phyloP scores from a whole-genome alignment of 2,113 vertebrate genomes.

The Prunella fulvescens region DNA sequence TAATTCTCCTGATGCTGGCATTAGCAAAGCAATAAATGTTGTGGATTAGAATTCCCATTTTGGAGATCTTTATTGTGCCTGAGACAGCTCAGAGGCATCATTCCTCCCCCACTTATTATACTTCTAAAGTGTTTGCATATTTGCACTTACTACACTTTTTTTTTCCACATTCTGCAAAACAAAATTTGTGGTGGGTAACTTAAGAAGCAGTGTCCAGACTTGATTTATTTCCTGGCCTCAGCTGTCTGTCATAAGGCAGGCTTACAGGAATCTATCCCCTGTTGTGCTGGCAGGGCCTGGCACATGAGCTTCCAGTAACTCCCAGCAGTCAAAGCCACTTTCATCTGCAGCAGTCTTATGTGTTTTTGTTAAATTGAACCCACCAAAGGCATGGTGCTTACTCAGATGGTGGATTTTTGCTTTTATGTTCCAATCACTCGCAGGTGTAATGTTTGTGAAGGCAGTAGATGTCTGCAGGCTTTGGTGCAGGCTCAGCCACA shows the following conservation, averaged over 20 bases:
- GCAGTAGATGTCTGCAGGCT: neutral
- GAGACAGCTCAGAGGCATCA: neutral
- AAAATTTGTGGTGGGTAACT: neutral
- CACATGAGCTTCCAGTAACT: neutral
- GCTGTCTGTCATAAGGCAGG: neutral
- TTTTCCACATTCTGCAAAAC: neutral
- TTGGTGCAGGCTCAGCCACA: neutral
- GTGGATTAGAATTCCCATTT: neutral
- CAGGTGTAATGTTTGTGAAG: neutral
- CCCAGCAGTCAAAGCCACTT: neutral
- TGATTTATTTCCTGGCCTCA: slow-evolving; percentile 5
- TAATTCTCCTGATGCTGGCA: slow-evolving; percentile 3
- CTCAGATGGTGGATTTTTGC: neutral
- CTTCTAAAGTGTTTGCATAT: neutral
- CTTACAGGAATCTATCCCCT: neutral
- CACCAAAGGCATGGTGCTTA: neutral
- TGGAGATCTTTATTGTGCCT: neutral
- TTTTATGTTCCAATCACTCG: neutral
- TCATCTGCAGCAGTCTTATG: neutral
- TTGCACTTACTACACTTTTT: neutral
- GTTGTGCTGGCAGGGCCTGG: neutral
- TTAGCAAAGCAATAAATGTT: neutral
- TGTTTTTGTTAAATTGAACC: neutral
- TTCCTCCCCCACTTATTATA: neutral
- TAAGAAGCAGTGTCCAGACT: neutral